Conservation (phyloP, 2,113 vertebrate genomes). For the Azemiops feae region DNA sequence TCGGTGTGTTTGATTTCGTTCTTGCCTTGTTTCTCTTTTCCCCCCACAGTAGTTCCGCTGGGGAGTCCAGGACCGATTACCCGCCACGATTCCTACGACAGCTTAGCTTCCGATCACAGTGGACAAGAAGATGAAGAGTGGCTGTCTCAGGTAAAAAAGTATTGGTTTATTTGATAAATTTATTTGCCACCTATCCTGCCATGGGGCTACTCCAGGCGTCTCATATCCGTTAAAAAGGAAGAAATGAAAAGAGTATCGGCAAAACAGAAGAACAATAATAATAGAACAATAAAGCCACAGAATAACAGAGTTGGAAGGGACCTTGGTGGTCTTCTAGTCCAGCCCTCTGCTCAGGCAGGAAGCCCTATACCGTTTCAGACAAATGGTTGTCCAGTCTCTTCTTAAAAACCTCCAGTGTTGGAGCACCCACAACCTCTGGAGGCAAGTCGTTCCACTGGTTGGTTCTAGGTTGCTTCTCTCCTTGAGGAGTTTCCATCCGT, state of each 20-base stretch:
- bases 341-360: background rate
- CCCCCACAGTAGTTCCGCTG: slow-evolving; percentile 79
- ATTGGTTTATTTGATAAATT: background rate
- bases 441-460: background rate
- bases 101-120: slow-evolving; percentile 90
- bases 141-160: slow-evolving; percentile 89
- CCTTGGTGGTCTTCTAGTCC: background rate
- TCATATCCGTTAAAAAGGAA: background rate
- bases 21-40: background rate
- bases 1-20: background rate
- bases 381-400: background rate
- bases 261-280: background rate
- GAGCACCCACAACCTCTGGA: background rate
- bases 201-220: background rate
- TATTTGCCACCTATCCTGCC: background rate
- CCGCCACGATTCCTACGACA: slow-evolving; percentile 91
- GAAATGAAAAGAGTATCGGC: background rate
- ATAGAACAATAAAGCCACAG: background rate
- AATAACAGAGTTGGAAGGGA: background rate
- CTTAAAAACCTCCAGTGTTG: background rate
- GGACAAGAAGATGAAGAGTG: slow-evolving; percentile 96
- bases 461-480: background rate
- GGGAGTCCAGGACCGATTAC: slow-evolving; percentile 90
- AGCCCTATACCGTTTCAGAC: background rate
- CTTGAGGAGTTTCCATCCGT: too few species aligned